Evolutionary conservation across 1,140 invertebrate genomes (phyloP).

Genomic region (Batillaria attramentaria): DNA sequence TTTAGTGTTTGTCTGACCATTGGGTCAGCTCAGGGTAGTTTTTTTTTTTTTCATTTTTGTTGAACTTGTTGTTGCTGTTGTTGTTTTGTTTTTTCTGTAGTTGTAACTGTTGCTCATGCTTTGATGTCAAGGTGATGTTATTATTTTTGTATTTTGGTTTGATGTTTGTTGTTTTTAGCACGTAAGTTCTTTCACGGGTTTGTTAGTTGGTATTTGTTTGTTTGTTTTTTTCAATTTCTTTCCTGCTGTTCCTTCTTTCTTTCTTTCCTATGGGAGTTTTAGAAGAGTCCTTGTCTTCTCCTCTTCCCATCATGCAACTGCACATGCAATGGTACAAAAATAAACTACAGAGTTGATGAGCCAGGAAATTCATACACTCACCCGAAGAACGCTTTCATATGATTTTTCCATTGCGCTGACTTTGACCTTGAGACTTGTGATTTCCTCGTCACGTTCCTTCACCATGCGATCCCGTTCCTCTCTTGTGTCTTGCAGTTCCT

Average conservation of each 20-base stretch:
- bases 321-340: background rate
- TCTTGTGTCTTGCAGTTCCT: slow-evolving; percentile 52
- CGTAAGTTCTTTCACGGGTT: background rate
- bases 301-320: background rate
- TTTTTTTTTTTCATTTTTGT: no score
- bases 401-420: slow-evolving; percentile 58
- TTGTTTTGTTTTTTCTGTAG: no score
- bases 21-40: no score
- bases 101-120: no score
- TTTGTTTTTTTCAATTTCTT: background rate
- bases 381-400: slow-evolving; percentile 56
- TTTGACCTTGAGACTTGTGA: slow-evolving; percentile 51
- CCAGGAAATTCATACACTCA: slow-evolving; percentile 39
- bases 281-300: background rate
- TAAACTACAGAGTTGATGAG: background rate
- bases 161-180: no score
- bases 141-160: no score
- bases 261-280: background rate
- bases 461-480: slow-evolving; percentile 55
- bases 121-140: no score
- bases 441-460: slow-evolving; percentile 53
- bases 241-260: background rate
- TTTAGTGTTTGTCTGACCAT: no score
- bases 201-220: background rate
- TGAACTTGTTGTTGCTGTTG: no score